Conservation (phyloP, 2,797 vertebrate genomes). For the Loriculus beryllinus region DNA sequence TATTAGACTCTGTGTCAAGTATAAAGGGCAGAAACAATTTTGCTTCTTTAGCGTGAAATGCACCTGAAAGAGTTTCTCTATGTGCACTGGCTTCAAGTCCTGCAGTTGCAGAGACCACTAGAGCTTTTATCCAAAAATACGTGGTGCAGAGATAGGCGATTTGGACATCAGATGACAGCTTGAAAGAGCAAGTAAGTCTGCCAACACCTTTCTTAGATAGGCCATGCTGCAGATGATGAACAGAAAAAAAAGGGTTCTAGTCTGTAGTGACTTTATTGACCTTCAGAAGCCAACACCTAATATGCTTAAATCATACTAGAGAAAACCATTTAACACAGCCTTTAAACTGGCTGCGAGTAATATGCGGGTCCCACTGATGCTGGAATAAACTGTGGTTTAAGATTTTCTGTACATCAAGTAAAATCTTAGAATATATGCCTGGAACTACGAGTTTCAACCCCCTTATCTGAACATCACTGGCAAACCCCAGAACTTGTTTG, state of each 20-base stretch:
- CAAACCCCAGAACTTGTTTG: not conserved
- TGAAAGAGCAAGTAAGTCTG: not conserved
- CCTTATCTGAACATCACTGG: not conserved
- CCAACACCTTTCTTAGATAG: not conserved
- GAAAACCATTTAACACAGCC: not conserved
- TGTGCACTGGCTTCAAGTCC: not conserved
- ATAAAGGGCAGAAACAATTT: not conserved
- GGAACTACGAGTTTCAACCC: not conserved
- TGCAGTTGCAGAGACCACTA: not conserved
- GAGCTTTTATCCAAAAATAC: not conserved
- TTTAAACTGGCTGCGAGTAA: not conserved
- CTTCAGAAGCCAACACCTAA: not conserved
- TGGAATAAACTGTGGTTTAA: not conserved
- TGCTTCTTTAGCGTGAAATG: not conserved
- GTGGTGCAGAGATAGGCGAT: not conserved
- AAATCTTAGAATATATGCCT: not conserved
- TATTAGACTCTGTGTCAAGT: not conserved
- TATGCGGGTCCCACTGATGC: not conserved
- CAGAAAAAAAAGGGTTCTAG: not conserved
- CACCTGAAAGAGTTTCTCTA: not conserved
- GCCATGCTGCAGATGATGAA: not conserved
- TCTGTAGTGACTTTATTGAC: not conserved
- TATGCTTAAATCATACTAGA: not conserved
- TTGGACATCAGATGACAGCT: not conserved
- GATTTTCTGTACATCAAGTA: not conserved